Evolutionary conservation across 1,140 invertebrate genomes (phyloP).

Genomic region (Tetramorium parvispinum): DNA sequence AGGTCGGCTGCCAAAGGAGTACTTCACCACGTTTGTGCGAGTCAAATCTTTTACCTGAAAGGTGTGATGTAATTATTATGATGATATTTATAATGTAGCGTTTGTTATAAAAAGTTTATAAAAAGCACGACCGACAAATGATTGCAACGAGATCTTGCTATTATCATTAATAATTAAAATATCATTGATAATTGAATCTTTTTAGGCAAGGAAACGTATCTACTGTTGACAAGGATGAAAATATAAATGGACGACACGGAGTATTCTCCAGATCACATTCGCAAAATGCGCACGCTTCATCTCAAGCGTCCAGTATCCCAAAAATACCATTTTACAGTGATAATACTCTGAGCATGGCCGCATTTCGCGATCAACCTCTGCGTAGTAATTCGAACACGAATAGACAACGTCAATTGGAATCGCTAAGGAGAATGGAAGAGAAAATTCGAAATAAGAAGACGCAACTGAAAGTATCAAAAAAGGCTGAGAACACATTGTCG

Average conservation of each 20-base stretch:
- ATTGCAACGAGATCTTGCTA: background rate
- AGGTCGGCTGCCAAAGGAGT: slow-evolving; percentile 73
- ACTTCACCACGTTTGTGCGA: slow-evolving; percentile 65
- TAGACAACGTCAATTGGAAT: slow-evolving; percentile 88
- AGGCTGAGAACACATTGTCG: slow-evolving; percentile 88
- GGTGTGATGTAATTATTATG: slow-evolving; percentile 62
- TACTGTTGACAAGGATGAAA: slow-evolving; percentile 89
- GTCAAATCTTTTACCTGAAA: slow-evolving; percentile 70
- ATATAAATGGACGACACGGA: slow-evolving; percentile 90
- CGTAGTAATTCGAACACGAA: slow-evolving; percentile 84
- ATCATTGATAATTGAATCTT: background rate
- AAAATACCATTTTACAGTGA: slow-evolving; percentile 84
- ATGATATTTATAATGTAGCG: background rate
- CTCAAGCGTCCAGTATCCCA: slow-evolving; percentile 55
- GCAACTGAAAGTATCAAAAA: slow-evolving; percentile 76
- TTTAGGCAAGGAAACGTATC: slow-evolving; percentile 72
- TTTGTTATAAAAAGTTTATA: background rate
- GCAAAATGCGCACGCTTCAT: slow-evolving; percentile 58
- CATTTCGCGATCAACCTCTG: slow-evolving; percentile 86
- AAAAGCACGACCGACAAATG: background rate
- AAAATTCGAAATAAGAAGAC: slow-evolving; percentile 81
- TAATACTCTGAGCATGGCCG: slow-evolving; percentile 87
- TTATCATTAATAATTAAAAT: slow-evolving; percentile 4
- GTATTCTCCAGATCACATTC: slow-evolving; percentile 83
- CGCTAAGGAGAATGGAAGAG: slow-evolving; percentile 88